Evolutionary conservation across 2,113 vertebrate species (phyloP).

Genomic region (Platichthys flesus): DNA sequence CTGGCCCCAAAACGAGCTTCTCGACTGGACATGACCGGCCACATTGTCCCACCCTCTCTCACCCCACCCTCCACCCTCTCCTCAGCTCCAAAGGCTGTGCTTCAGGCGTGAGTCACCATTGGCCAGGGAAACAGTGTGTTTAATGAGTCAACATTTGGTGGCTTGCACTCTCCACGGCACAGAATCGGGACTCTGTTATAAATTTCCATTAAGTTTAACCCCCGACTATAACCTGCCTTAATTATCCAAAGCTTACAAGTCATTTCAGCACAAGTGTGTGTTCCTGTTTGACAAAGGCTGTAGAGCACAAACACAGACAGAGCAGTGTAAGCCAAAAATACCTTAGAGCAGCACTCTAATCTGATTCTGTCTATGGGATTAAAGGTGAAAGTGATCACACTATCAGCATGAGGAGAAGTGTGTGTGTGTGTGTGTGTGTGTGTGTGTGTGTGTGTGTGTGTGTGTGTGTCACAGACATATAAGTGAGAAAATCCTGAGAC

Average conservation of each 20-base stretch:
- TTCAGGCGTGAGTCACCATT: constrained; percentile 29
- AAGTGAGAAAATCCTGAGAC: neutral
- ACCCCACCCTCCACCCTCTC: neutral
- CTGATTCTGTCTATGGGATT: constrained; percentile 35
- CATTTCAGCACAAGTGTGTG: neutral
- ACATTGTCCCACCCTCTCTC: neutral
- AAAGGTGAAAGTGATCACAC: constrained; percentile 28
- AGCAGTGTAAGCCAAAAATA: neutral
- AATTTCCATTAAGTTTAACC: constrained; percentile 7
- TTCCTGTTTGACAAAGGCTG: neutral
- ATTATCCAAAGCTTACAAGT: neutral
- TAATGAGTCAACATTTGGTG: constrained; percentile 36
- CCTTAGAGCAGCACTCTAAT: constrained; percentile 30
- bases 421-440: too few relatives aligned
- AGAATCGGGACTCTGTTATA: constrained; percentile 16
- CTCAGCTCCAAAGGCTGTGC: neutral
- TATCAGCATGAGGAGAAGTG: neutral
- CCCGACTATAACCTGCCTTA: neutral
- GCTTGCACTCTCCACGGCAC: constrained; percentile 1
- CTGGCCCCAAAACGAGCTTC: neutral
- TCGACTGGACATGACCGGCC: neutral
- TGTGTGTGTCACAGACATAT: neutral
- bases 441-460: neutral
- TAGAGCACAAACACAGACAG: neutral
- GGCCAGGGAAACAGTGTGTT: constrained; percentile 17